These are phyloP conservation scores for Bradypodion pumilum DNA, from an alignment of 2,797 vertebrate species.

Conservation along the genomic window DNA sequence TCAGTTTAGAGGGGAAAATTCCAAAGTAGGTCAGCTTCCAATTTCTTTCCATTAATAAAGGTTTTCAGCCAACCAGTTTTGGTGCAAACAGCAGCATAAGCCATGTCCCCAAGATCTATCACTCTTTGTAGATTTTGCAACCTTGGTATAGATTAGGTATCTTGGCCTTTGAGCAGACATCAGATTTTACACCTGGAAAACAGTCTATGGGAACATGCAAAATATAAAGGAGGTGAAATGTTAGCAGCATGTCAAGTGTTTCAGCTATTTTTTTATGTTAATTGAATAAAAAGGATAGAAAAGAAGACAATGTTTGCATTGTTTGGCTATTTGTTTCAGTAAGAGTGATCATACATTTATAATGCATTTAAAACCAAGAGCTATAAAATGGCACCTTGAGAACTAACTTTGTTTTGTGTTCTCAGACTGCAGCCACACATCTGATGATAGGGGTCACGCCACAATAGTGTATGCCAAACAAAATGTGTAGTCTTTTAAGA, in stretches of 20 bases:
- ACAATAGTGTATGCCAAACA: too few relatives aligned
- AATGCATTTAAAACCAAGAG: too few relatives aligned
- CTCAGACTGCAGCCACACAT: too few relatives aligned
- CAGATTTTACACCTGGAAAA: neutral
- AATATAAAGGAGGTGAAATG: neutral
- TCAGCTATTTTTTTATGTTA: neutral
- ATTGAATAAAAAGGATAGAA: neutral
- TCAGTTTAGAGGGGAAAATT: constrained; percentile 21
- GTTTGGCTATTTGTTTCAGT: too few relatives aligned
- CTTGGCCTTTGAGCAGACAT: neutral
- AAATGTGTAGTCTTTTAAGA: too few relatives aligned
- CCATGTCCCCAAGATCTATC: neutral
- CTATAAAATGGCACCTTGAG: too few relatives aligned
- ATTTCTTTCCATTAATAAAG: neutral
- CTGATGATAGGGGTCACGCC: too few relatives aligned
- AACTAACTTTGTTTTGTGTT: too few relatives aligned
- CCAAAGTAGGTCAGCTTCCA: constrained; percentile 1
- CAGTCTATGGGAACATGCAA: neutral
- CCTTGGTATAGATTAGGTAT: neutral
- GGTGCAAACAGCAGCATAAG: neutral
- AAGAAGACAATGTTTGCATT: too few relatives aligned
- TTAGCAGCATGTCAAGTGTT: neutral
- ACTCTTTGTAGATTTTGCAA: neutral
- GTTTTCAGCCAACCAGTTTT: neutral
- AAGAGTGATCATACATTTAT: too few relatives aligned